Evolutionary conservation across 2,113 vertebrate genomes (phyloP).

Genomic region (Mugil cephalus): DNA sequence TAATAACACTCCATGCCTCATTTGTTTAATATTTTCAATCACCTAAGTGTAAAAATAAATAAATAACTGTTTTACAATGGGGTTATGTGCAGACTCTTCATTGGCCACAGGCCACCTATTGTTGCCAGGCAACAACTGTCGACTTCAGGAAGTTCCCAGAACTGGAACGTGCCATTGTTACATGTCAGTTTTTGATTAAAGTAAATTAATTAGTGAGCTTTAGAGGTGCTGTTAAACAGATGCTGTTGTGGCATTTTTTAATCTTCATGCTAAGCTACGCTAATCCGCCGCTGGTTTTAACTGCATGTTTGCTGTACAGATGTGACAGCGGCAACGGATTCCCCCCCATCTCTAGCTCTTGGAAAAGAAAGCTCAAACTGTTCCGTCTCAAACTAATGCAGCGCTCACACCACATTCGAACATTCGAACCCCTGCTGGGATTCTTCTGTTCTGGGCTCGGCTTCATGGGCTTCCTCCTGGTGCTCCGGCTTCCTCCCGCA

Average conservation of each 20-base stretch:
- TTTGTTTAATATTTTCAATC: background rate
- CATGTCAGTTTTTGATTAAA: background rate
- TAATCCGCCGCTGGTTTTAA: background rate
- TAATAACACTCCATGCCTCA: background rate
- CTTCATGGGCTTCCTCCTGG: no score
- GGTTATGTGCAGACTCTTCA: background rate
- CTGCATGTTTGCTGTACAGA: background rate
- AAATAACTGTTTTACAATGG: background rate
- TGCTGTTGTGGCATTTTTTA: background rate
- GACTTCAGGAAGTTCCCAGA: background rate
- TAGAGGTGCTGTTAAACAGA: background rate
- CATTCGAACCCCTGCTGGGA: no score
- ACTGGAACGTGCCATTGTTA: background rate
- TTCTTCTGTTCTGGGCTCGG: no score
- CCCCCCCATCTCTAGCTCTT: no score
- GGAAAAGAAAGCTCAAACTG: no score
- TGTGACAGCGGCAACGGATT: no score
- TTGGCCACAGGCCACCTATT: background rate
- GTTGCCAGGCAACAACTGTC: background rate
- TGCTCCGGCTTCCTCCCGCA: no score
- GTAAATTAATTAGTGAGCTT: conserved; percentile 1
- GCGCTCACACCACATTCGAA: no score
- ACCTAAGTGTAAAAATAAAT: background rate
- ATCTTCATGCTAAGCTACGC: conserved; percentile 3
- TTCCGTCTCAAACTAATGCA: no score